Percentiles rank a stretch among this genome's conserved stretches.
Evolutionary conservation across 2,888 invertebrate species (phyloP).

Genomic region (Trichacis sp.): DNA sequence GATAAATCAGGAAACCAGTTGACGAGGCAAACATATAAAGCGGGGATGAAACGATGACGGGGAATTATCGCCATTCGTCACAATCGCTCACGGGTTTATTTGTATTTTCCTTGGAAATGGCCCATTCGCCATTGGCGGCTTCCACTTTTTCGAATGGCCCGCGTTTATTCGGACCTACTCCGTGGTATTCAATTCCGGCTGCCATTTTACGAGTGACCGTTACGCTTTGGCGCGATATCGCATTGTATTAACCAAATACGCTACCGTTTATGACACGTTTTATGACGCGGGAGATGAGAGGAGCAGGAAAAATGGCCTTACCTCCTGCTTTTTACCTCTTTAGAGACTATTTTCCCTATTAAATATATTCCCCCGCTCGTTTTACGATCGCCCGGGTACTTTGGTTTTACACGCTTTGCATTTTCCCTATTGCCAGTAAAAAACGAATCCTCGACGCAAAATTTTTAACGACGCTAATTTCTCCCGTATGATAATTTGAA

Average conservation of each 20-base stretch:
- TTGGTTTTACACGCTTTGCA: too few species aligned
- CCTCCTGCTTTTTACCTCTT: not conserved
- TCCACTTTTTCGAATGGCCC: not conserved
- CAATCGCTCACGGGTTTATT: not conserved
- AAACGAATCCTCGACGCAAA: not conserved
- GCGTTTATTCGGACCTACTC: slow-evolving; percentile 1
- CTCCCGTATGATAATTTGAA: not conserved
- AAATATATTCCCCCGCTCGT: not conserved
- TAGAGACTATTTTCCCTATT: not conserved
- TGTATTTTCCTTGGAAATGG: not conserved
- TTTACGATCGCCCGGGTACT: not conserved
- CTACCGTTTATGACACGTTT: slow-evolving; percentile 46
- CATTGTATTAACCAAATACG: slow-evolving; percentile 48
- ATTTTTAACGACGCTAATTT: not conserved
- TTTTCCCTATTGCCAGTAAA: too few species aligned
- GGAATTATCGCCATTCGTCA: slow-evolving; percentile 1
- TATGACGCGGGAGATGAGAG: not conserved
- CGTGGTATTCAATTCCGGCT: slow-evolving; percentile 37
- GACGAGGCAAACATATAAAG: not conserved
- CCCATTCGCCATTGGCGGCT: not conserved
- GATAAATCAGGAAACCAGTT: not conserved
- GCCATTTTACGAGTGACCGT: slow-evolving; percentile 31
- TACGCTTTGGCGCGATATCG: slow-evolving; percentile 15
- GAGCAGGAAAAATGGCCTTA: not conserved
- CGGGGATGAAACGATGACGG: not conserved